Evolutionary conservation across 2,797 vertebrate genomes (phyloP).

Genomic region (Lerista edwardsae): DNA sequence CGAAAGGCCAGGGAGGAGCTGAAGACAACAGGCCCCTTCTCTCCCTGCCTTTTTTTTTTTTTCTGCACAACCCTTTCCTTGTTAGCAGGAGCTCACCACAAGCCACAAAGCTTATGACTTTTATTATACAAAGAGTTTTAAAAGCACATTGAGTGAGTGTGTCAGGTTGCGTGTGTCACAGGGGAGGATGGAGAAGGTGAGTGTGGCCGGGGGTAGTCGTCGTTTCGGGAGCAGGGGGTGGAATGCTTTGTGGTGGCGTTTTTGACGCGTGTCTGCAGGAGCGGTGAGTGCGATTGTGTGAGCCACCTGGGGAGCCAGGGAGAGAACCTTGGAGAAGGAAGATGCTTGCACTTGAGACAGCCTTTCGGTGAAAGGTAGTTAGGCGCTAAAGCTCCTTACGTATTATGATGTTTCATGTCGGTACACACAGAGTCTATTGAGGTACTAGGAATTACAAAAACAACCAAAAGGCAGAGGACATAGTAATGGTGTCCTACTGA

Average conservation of each 20-base stretch:
- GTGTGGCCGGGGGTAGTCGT: accelerated
- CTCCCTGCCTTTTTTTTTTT: constrained; percentile 12
- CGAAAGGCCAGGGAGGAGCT: neutral
- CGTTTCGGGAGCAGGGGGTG: accelerated
- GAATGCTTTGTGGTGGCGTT: neutral
- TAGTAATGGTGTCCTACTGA: neutral
- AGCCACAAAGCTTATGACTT: neutral
- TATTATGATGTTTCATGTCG: neutral
- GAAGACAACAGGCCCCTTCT: constrained; percentile 17
- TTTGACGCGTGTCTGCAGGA: constrained; percentile 25
- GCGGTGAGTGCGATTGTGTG: constrained; percentile 4
- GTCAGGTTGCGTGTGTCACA: neutral
- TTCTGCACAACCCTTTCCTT: constrained; percentile 36
- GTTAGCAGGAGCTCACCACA: neutral
- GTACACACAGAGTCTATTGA: neutral
- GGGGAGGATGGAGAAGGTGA: neutral
- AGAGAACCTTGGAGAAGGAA: neutral
- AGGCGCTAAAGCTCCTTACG: neutral
- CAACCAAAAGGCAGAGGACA: neutral
- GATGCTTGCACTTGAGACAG: neutral
- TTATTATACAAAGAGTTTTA: neutral
- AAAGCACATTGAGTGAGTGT: neutral
- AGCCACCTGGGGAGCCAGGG: neutral
- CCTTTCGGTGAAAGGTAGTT: constrained; percentile 16
- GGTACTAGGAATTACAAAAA: accelerated